These are phyloP conservation scores for Eriosoma lanigerum DNA, from an alignment of 1,140 invertebrate genomes.

Conservation along the genomic window DNA sequence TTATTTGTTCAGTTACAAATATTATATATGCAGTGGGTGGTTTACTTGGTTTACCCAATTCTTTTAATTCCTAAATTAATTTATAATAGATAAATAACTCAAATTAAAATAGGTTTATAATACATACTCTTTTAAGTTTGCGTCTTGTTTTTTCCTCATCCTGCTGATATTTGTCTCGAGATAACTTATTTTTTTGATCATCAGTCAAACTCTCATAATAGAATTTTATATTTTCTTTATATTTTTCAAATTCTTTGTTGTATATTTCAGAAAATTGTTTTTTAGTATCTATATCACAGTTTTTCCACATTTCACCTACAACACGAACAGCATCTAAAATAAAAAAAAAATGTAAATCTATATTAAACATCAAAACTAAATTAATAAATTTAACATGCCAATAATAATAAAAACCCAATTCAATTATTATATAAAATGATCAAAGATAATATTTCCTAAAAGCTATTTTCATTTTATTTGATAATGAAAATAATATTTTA, in stretches of 20 bases:
- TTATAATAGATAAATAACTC: neutral
- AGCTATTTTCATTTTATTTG: neutral
- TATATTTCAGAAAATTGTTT: conserved; percentile 24
- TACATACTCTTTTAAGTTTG: conserved; percentile 44
- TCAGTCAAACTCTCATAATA: conserved; percentile 12
- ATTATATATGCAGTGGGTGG: conserved; percentile 36
- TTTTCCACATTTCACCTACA: conserved; percentile 29
- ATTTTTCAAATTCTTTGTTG: conserved; percentile 27
- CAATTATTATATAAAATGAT: neutral
- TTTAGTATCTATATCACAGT: conserved; percentile 13
- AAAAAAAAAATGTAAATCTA: too few relatives aligned
- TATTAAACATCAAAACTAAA: neutral
- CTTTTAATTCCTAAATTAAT: conserved; percentile 37
- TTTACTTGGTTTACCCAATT: conserved; percentile 40
- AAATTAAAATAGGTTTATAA: neutral
- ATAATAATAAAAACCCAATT: neutral
- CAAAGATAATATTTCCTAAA: neutral
- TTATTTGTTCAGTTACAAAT: conserved; percentile 23
- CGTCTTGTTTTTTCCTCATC: conserved; percentile 28
- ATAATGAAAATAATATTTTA: neutral
- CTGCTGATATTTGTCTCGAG: neutral
- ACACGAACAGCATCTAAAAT: conserved; percentile 20
- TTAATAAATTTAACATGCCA: neutral
- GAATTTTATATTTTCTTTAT: conserved; percentile 10
- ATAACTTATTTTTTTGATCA: conserved; percentile 39